Evolutionary conservation across 2,888 invertebrate species (phyloP).

Genomic region (Hedya salicella): DNA sequence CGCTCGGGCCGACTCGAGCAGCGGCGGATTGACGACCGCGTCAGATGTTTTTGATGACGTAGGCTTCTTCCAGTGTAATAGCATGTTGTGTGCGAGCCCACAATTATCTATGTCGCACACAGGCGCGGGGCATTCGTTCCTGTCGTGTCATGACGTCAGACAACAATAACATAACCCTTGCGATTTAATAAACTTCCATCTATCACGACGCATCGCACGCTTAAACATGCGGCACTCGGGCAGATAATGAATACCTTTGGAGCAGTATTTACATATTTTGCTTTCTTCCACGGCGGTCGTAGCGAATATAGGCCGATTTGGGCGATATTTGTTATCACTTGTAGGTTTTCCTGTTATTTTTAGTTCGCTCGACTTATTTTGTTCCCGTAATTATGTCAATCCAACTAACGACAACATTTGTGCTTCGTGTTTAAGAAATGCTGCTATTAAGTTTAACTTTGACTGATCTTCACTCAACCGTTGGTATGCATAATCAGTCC

Average conservation of each 20-base stretch:
- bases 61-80: constrained; percentile 41
- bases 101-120: constrained; percentile 42
- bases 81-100: constrained; percentile 42
- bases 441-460: constrained; percentile 42
- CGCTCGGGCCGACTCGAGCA: no score
- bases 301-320: background rate
- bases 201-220: constrained; percentile 44
- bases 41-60: no score
- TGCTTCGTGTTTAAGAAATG: constrained; percentile 44
- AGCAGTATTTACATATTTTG: background rate
- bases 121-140: constrained; percentile 25
- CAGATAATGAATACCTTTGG: background rate
- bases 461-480: constrained; percentile 20
- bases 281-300: background rate
- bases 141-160: constrained; percentile 15
- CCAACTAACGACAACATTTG: constrained; percentile 24
- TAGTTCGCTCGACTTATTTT: no score
- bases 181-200: constrained; percentile 42
- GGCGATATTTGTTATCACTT: constrained; percentile 11
- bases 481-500: constrained; percentile 44
- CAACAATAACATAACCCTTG: constrained; percentile 37
- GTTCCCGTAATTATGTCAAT: no score
- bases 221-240: constrained; percentile 38
- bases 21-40: no score
- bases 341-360: no score